A percentile compares a stretch with the other conserved stretches of the same genome.
Conservation (phyloP, 2,888 invertebrate species). For the Galerucella pusilla region DNA sequence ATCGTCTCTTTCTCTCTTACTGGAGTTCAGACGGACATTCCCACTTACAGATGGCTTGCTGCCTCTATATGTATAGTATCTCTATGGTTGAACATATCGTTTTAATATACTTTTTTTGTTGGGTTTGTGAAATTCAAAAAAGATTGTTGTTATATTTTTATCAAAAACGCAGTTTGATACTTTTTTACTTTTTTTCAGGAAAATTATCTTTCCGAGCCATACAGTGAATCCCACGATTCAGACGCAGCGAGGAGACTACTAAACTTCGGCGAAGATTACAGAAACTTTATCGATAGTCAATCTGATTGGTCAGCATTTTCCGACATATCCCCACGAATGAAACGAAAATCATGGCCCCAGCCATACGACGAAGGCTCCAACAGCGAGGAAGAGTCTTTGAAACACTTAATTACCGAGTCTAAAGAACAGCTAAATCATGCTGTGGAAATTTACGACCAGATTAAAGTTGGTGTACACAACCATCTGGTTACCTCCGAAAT, state of each 20-base stretch:
- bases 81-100: no score
- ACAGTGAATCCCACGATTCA: constrained; percentile 88
- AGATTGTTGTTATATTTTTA: not conserved
- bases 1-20: no score
- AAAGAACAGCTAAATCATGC: constrained; percentile 59
- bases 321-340: constrained; percentile 65
- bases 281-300: constrained; percentile 89
- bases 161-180: not conserved
- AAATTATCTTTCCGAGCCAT: constrained; percentile 90
- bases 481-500: constrained; percentile 60
- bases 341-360: constrained; percentile 50
- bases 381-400: constrained; percentile 61
- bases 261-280: constrained; percentile 92
- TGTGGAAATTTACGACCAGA: constrained; percentile 60
- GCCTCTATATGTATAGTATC: no score
- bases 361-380: constrained; percentile 58
- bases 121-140: no score
- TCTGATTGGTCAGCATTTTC: constrained; percentile 84
- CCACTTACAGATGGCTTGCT: no score
- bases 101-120: no score
- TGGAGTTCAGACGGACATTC: no score
- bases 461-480: constrained; percentile 57
- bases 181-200: constrained; percentile 71
- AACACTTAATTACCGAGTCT: constrained; percentile 60
- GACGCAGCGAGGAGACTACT: constrained; percentile 84